Conservation (phyloP, 2,888 invertebrate species). For the Oligia fasciuncula region DNA sequence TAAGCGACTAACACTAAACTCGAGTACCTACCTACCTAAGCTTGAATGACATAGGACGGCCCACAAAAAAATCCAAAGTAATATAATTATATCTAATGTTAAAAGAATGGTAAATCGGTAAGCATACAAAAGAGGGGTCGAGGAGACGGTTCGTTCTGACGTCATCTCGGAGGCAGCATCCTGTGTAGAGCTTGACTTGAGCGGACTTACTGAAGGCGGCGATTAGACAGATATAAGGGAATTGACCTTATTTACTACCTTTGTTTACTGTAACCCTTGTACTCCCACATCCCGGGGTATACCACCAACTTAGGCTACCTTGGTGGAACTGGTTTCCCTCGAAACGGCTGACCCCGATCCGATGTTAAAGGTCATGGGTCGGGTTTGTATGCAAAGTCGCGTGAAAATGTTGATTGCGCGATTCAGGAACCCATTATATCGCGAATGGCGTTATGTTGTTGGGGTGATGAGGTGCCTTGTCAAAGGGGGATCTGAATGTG, state of each 20-base stretch:
- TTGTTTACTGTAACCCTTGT: not conserved
- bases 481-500: not conserved
- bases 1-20: not conserved
- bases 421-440: conserved; percentile 10
- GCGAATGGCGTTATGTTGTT: not conserved
- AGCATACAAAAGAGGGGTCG: not conserved
- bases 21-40: not conserved
- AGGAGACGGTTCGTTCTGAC: not conserved
- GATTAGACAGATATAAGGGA: not conserved
- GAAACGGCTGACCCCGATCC: conserved; percentile 19
- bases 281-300: not conserved
- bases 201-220: not conserved
- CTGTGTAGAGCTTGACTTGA: not conserved
- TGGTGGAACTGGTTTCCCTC: conserved; percentile 11
- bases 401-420: conserved; percentile 1
- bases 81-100: too few species aligned
- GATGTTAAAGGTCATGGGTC: not conserved
- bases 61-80: not conserved
- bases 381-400: not conserved
- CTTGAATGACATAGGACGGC: too few species aligned
- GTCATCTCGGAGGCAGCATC: not conserved
- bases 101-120: not conserved
- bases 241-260: not conserved
- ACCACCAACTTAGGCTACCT: conserved; percentile 11
- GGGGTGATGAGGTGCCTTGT: not conserved